Conservation (phyloP, 1,140 invertebrate genomes). For the Aphis gossypii region DNA sequence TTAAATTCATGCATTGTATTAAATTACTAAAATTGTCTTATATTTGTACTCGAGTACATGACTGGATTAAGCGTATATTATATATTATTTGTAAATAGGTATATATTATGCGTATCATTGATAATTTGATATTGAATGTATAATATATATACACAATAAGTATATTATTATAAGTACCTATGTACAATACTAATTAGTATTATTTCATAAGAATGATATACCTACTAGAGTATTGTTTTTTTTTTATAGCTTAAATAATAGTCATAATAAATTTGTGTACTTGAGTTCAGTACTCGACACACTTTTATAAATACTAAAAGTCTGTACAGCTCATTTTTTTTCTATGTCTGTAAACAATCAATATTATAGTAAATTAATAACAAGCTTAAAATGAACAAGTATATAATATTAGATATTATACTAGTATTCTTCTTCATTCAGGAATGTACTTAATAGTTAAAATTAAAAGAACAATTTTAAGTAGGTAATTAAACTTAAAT, state of each 20-base stretch:
- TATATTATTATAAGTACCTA: neutral
- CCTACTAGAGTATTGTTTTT: neutral
- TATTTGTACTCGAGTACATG: too few species aligned
- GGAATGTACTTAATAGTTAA: neutral
- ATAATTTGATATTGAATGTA: neutral
- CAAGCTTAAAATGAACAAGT: neutral
- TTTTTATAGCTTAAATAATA: neutral
- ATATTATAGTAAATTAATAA: neutral
- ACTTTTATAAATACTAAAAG: neutral
- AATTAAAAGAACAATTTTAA: neutral
- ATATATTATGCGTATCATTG: too few species aligned
- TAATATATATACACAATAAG: neutral
- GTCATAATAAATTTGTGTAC: neutral
- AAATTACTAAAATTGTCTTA: too few species aligned
- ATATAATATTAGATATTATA: neutral
- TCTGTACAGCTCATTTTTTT: neutral
- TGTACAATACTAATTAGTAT: neutral
- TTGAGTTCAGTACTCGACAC: neutral
- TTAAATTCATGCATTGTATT: too few species aligned
- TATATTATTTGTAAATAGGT: too few species aligned
- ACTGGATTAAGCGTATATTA: too few species aligned
- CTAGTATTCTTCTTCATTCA: neutral
- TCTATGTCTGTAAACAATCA: neutral
- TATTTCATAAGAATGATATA: neutral
- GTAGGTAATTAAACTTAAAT: neutral